Percentiles rank a stretch among this genome's conserved stretches.
Conservation (phyloP, 2,113 vertebrate genomes). For the Taurulus bubalis region DNA sequence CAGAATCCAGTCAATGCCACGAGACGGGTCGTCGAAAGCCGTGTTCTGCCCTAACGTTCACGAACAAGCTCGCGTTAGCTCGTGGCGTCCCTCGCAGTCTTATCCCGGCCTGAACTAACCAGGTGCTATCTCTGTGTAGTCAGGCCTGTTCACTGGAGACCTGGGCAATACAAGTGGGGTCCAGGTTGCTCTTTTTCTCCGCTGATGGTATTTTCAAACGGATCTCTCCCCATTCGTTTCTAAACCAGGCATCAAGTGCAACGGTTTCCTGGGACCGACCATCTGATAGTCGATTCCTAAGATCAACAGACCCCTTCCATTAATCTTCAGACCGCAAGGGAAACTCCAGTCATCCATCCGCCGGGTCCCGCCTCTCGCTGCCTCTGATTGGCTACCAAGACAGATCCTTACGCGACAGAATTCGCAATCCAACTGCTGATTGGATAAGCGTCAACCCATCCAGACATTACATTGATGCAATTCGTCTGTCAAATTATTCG, state of each 20-base stretch:
- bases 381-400: conserved; percentile 59
- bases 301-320: conserved; percentile 84
- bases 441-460: conserved; percentile 51
- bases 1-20: conserved; percentile 58
- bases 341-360: conserved; percentile 84
- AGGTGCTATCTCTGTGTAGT: conserved; percentile 64
- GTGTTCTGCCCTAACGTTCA: conserved; percentile 28
- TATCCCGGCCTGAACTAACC: conserved; percentile 72
- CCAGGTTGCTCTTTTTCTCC: conserved; percentile 18
- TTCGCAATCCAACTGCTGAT: conserved; percentile 35
- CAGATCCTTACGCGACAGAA: conserved; percentile 13
- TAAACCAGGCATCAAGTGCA: conserved; percentile 56
- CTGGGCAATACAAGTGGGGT: conserved; percentile 31
- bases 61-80: conserved; percentile 64
- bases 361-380: conserved; percentile 52
- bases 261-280: conserved; percentile 63
- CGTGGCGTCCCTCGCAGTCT: conserved; percentile 64
- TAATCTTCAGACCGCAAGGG: conserved; percentile 84
- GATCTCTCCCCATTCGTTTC: conserved; percentile 37
- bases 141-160: conserved; percentile 63
- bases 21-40: conserved; percentile 28
- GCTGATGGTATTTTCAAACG: conserved; percentile 24
- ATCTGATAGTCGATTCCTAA: conserved; percentile 72
- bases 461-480: conserved; percentile 51
- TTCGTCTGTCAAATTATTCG: conserved; percentile 62